Evolutionary conservation across 2,113 vertebrate species (phyloP).

Genomic region (Mystacornis crossleyi): DNA sequence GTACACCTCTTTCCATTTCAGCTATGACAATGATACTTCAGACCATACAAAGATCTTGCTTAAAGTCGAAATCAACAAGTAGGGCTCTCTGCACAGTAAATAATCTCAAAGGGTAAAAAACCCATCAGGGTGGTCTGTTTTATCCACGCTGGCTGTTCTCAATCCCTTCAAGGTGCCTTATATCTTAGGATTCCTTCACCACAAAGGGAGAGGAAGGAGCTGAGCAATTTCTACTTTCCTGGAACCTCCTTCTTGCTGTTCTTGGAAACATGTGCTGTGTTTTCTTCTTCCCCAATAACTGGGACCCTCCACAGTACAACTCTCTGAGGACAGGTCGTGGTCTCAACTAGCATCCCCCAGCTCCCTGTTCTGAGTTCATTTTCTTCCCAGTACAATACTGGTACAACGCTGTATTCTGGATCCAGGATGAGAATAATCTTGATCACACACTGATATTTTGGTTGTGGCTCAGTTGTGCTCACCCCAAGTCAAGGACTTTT

Average conservation of each 20-base stretch:
- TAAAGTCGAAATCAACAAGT: neutral
- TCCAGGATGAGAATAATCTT: neutral
- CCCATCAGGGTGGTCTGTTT: neutral
- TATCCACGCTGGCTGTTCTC: neutral
- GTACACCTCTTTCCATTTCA: neutral
- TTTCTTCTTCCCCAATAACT: neutral
- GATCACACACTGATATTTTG: neutral
- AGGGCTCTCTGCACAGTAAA: neutral
- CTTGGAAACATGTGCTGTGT: neutral
- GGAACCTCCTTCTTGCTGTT: neutral
- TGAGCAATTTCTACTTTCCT: neutral
- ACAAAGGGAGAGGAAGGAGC: neutral
- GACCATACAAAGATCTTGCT: neutral
- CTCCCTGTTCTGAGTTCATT: neutral
- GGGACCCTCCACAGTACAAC: neutral
- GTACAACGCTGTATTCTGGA: neutral
- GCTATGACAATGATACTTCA: neutral
- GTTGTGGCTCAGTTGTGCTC: neutral
- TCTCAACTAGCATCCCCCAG: neutral
- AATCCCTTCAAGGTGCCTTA: neutral
- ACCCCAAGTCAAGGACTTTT: neutral
- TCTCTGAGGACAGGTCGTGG: neutral
- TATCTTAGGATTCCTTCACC: neutral
- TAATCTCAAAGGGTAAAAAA: neutral
- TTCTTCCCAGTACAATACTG: neutral